A percentile compares a stretch with the other conserved stretches of the same genome.
Conservation (phyloP, 2,888 invertebrate genomes). For the Pycnomerus fuliginosus region DNA sequence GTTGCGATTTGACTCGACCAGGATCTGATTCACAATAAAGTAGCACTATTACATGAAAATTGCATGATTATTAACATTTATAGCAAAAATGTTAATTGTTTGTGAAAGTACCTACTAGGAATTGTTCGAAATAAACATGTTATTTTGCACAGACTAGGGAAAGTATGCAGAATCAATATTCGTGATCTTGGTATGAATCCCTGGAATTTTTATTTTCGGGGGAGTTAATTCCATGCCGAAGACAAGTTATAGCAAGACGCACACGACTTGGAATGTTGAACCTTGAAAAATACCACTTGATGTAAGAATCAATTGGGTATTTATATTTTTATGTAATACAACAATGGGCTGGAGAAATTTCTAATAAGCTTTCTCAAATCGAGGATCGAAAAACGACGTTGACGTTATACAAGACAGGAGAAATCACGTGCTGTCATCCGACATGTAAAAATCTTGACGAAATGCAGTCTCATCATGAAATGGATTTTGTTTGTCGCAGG, state of each 20-base stretch:
- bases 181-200: too few relatives aligned
- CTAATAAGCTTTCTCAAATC: slow-evolving; percentile 21
- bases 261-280: too few relatives aligned
- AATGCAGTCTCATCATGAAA: slow-evolving; percentile 12
- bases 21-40: slow-evolving; percentile 13
- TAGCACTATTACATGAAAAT: slow-evolving; percentile 8
- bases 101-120: slow-evolving; percentile 24
- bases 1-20: too few relatives aligned
- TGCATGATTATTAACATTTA: slow-evolving; percentile 11
- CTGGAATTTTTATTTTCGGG: too few relatives aligned
- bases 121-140: slow-evolving; percentile 22
- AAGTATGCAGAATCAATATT: slow-evolving; percentile 16
- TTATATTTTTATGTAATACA: too few relatives aligned
- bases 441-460: slow-evolving; percentile 14
- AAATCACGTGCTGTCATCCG: slow-evolving; percentile 18
- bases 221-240: too few relatives aligned
- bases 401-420: slow-evolving; percentile 15
- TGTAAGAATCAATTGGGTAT: too few relatives aligned
- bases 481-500: slow-evolving; percentile 6
- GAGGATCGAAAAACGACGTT: slow-evolving; percentile 10
- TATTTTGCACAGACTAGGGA: slow-evolving; percentile 24
- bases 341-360: slow-evolving; percentile 17
- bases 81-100: slow-evolving; percentile 20
- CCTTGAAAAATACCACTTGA: too few relatives aligned
- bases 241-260: too few relatives aligned